A percentile compares a stretch with the other conserved stretches of the same genome.
Evolutionary conservation across 1,140 invertebrate species (phyloP).

Genomic region (Cydia amplana): DNA sequence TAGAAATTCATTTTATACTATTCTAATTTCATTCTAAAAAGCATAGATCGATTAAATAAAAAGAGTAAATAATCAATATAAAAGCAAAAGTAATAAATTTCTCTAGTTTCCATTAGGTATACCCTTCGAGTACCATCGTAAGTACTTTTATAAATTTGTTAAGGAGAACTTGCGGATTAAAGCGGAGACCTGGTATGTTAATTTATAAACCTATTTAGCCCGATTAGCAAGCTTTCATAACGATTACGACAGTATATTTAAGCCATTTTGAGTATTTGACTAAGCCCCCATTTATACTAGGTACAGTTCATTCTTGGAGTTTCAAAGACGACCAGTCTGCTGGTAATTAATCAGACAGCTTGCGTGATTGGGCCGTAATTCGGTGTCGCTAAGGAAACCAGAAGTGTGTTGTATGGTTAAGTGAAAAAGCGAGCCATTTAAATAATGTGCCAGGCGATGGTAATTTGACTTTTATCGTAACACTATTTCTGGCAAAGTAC

Average conservation of each 20-base stretch:
- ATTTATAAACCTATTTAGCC: background rate
- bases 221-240: background rate
- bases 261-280: no score
- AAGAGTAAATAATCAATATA: background rate
- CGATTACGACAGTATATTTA: no score
- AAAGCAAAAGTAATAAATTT: background rate
- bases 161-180: background rate
- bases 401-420: background rate
- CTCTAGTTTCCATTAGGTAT: background rate
- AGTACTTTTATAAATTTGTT: background rate
- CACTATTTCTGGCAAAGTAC: no score
- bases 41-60: background rate
- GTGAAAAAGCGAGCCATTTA: background rate
- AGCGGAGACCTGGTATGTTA: background rate
- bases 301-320: no score
- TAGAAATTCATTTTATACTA: slow-evolving; percentile 11
- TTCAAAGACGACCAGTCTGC: no score
- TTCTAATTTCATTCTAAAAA: background rate
- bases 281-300: no score
- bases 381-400: background rate
- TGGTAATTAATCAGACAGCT: no score
- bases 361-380: no score
- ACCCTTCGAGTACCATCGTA: background rate
- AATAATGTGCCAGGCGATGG: no score
- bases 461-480: no score